A percentile compares a stretch with the other conserved stretches of the same genome.
Conservation (phyloP, 2,113 vertebrate genomes). For the Microtus montanus region DNA sequence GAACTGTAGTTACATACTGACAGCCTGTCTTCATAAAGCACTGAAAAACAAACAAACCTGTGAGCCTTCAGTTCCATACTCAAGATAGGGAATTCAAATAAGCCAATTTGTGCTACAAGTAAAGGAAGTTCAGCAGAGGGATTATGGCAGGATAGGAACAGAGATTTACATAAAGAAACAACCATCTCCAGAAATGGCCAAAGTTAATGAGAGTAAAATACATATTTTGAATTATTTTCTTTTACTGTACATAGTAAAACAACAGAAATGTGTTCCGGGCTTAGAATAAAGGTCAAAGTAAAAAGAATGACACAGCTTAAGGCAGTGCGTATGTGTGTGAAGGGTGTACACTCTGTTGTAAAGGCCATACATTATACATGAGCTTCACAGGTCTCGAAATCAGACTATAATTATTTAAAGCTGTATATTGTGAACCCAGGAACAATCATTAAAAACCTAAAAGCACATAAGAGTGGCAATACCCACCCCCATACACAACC, state of each 20-base stretch:
- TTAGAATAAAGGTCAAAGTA: background rate
- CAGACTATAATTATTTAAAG: background rate
- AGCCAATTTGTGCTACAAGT: background rate
- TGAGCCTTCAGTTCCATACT: background rate
- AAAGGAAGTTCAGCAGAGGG: background rate
- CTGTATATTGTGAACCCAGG: background rate
- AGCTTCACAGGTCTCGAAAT: background rate
- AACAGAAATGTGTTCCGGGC: background rate
- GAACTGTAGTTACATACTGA: background rate
- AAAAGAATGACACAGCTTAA: background rate
- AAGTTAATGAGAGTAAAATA: background rate
- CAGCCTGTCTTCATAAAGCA: background rate
- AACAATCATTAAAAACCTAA: background rate
- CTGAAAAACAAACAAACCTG: background rate
- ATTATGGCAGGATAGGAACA: background rate
- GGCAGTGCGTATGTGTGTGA: background rate
- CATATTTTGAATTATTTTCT: background rate
- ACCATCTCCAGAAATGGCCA: background rate
- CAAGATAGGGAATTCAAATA: background rate
- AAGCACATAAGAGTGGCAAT: background rate
- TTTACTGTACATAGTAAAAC: background rate
- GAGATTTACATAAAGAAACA: background rate
- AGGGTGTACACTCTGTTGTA: too few relatives aligned
- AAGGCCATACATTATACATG: background rate
- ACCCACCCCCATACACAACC: background rate